Percentiles rank a stretch among this genome's conserved stretches.
phyloP scores from a whole-genome alignment of 1,140 invertebrate genomes.

The Drosophila pseudoobscura region DNA sequence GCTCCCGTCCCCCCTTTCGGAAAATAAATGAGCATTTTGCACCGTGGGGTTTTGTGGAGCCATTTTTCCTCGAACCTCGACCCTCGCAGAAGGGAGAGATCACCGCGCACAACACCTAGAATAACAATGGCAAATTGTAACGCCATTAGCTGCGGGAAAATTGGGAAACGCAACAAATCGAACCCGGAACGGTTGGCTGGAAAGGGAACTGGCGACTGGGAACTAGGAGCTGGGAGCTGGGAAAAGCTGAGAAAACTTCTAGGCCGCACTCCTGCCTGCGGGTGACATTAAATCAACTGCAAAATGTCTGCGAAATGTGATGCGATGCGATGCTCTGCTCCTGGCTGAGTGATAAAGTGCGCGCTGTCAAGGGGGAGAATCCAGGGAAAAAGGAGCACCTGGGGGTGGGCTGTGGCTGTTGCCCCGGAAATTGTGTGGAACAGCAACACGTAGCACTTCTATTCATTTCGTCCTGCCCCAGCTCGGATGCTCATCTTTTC shows the following conservation, averaged over 20 bases:
- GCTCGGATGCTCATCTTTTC: slow-evolving; percentile 12
- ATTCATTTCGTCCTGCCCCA: slow-evolving; percentile 56
- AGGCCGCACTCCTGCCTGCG: slow-evolving; percentile 11
- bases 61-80: slow-evolving; percentile 62
- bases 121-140: slow-evolving; percentile 77
- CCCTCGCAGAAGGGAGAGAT: slow-evolving; percentile 8
- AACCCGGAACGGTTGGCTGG: neutral
- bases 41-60: slow-evolving; percentile 61
- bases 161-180: slow-evolving; percentile 69
- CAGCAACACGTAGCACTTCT: slow-evolving; percentile 71
- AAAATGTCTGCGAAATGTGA: slow-evolving; percentile 69
- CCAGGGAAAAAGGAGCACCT: slow-evolving; percentile 1
- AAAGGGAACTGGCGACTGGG: slow-evolving; percentile 1
- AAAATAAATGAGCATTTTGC: slow-evolving; percentile 79
- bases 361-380: slow-evolving; percentile 33
- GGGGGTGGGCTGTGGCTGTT: slow-evolving; percentile 28
- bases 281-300: slow-evolving; percentile 72
- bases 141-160: slow-evolving; percentile 66
- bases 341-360: slow-evolving; percentile 62
- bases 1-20: slow-evolving; percentile 16
- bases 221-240: neutral
- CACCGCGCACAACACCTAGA: slow-evolving; percentile 32
- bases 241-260: neutral
- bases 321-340: slow-evolving; percentile 61
- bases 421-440: slow-evolving; percentile 74